phyloP scores from a whole-genome alignment of 2,113 vertebrate genomes.

The Microtus ochrogaster region DNA sequence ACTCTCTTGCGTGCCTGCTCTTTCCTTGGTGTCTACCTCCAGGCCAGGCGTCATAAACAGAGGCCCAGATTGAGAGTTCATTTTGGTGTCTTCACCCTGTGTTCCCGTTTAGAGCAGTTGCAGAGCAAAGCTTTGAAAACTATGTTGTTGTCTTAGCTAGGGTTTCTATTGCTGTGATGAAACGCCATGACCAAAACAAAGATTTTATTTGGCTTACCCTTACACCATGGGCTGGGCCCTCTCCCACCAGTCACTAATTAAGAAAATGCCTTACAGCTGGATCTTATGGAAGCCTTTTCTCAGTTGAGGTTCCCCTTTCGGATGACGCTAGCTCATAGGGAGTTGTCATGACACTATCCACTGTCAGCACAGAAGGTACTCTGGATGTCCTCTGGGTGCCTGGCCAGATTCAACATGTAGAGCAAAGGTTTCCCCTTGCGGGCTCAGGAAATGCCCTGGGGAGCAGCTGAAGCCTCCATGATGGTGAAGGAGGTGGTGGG shows the following conservation, averaged over 20 bases:
- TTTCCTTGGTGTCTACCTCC: neutral
- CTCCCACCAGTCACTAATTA: neutral
- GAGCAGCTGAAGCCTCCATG: neutral
- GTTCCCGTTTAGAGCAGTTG: no score
- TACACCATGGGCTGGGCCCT: neutral
- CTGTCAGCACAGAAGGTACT: neutral
- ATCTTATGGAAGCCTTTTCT: neutral
- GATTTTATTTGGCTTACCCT: neutral
- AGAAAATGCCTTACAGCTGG: neutral
- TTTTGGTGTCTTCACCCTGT: fast-evolving
- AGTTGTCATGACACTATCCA: neutral
- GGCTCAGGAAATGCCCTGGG: neutral
- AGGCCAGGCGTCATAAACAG: fast-evolving
- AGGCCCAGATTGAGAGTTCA: neutral
- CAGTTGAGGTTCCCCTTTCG: neutral
- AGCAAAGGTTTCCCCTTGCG: neutral
- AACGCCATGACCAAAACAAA: neutral
- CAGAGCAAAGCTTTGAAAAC: neutral
- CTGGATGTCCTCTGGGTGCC: neutral
- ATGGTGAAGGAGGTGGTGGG: no score
- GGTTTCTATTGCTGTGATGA: neutral
- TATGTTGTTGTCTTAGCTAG: neutral
- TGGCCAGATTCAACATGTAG: neutral
- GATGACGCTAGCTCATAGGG: neutral
- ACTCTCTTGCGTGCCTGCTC: neutral